Base-by-base conservation (phyloP, 1,140 invertebrate species). In the Macrostomum lignano region DNA sequence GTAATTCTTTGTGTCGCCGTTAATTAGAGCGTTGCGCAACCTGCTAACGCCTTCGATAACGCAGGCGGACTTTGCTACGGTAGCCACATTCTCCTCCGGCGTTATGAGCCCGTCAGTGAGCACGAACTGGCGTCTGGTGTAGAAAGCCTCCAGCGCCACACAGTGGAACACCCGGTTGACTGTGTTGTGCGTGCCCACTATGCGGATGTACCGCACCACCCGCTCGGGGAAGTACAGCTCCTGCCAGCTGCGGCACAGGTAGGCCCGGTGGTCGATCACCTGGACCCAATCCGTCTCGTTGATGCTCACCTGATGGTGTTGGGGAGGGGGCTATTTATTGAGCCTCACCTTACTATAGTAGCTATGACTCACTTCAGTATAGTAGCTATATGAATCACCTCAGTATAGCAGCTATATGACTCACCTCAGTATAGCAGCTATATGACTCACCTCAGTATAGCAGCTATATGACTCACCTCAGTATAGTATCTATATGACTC, bases 211-310 rank as follows among this genome's bases (percentile, higher is more conserved):
- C 32, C 63, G 60, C 10, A 86, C 77, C 33, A 91, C 81, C 35
- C 76, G 59, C 6, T 74, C 64, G 39, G 70, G 65, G 60, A 96
- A 94, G 58, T 81, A 84, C 14, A 96, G 66, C 51, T 71, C 71
- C 61, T 96, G 88, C 77, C 79, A 91, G 11, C 81, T 88, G 33
- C 86, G 68, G 46, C 88, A 94, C 50, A 72, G 70, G 59, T 74
- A 88, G 32, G 69, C 61, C 31, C 72, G 72, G 56, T 96, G 73
- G 60, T 96, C 81, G 25, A 88, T 67, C 20, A 94, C 71, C 36
- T 71, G 66, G 33, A 75, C 67, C 81, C 86, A 96, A 53, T 88
- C n/a, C n/a, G n/a, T n/a, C n/a, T n/a, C n/a, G n/a, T n/a, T n/a
- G n/a, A n/a, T 13, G 33, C 38, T 30, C 47, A 71, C 71, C 81